Evolutionary conservation across 2,113 vertebrate genomes (phyloP), one percentile per base, ranked within the genome.

Genomic region (Tenebrosternarchus preto): DNA sequence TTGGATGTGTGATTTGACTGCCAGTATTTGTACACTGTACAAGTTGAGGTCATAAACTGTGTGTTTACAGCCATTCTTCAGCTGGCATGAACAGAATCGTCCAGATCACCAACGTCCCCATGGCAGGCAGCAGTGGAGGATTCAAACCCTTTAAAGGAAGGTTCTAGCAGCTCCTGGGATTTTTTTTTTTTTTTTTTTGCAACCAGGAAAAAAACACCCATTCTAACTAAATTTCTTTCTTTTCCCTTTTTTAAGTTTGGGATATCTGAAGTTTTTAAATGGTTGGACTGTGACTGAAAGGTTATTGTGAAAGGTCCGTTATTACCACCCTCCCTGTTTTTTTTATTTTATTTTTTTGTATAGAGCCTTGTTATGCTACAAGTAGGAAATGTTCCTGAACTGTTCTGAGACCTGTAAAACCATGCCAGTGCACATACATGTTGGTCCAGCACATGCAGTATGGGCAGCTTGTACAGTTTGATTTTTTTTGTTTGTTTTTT

Each of bases 101-200:
- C 89, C 97, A 97, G 91, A 98, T 99, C 89, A 95, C 95, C 81
- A 96, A 94, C 89, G 96, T 91, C 92, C 94, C 96, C 82, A 92
- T 97, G 91, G 91, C 93, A 68, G 92, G 95, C 69, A 92, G 96
- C 88, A 96, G 92, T 79, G 93, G 96, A 20, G 96, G 95, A 90
- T 98, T 98, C 92, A 99, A 98, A 88, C 90, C 95, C 73, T 99
- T 96, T 90, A 98, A 98, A 93, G 93, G 95, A 86, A 93, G 96
- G 87, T 98, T 95, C 90, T 99, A 91, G 86, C 72, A 16, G n/a
- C n/a, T 25, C 67, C 22, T 88, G 43, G 39, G 3, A 3, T 36
- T 36, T 87, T 19, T 33, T 75, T 36, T 4, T 86, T 16, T 27
- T 76, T 64, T 85, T 82, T 75, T 84, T 89, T 88, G 84, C 92